phyloP scores from a whole-genome alignment of 2,888 invertebrate genomes.

The Mystacides longicornis region DNA sequence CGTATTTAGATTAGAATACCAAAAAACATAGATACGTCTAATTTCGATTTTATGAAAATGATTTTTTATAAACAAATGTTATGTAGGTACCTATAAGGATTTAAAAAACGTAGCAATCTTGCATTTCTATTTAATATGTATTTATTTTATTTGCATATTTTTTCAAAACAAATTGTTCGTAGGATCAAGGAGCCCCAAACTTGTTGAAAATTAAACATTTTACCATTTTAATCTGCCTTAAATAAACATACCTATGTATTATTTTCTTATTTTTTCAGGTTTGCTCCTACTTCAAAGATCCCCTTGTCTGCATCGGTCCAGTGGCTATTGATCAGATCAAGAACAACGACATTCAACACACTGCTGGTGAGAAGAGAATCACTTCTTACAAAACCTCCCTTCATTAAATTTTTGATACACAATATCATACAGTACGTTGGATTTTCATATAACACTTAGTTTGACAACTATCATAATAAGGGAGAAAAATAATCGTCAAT shows the following conservation, averaged over 20 bases:
- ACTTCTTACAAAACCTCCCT: conserved; percentile 52
- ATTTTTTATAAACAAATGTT: too few relatives aligned
- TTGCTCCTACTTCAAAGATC: conserved; percentile 88
- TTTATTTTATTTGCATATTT: too few relatives aligned
- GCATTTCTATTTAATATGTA: too few relatives aligned
- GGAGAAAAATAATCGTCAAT: too few relatives aligned
- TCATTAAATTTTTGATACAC: conserved; percentile 30
- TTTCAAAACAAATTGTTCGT: neutral
- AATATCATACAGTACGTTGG: neutral
- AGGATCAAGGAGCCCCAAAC: neutral
- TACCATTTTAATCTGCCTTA: neutral
- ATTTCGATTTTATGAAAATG: too few relatives aligned
- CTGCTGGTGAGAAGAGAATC: conserved; percentile 74
- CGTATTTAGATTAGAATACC: too few relatives aligned
- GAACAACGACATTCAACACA: conserved; percentile 61
- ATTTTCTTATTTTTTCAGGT: conserved; percentile 44
- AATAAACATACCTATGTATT: neutral
- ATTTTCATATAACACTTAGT: conserved; percentile 8
- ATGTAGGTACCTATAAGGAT: too few relatives aligned
- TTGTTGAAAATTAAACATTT: neutral
- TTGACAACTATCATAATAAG: too few relatives aligned
- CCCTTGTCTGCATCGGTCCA: conserved; percentile 78
- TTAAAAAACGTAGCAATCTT: too few relatives aligned
- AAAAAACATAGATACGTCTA: too few relatives aligned
- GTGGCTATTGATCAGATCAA: conserved; percentile 73